Conservation (phyloP, 2,797 vertebrate genomes). For the Takifugu rubripes region DNA sequence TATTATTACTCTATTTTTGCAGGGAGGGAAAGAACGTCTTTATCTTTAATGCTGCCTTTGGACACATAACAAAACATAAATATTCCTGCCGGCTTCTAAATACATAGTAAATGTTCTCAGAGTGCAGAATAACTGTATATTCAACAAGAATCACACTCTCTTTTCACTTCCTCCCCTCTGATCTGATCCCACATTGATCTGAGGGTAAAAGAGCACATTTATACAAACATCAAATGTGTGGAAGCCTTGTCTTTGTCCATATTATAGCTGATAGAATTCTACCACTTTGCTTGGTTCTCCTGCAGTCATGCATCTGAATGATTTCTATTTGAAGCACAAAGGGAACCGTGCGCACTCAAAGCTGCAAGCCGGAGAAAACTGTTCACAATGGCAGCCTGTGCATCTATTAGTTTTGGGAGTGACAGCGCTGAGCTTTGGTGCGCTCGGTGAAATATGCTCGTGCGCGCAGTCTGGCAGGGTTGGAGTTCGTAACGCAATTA, state of each 20-base stretch:
- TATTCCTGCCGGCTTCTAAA: neutral
- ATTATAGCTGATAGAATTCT: conserved; percentile 11
- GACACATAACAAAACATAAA: too few species aligned
- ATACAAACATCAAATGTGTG: too few species aligned
- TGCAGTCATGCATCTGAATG: conserved; percentile 6
- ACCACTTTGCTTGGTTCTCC: neutral
- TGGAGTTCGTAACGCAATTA: conserved; percentile 47
- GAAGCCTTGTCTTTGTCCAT: neutral
- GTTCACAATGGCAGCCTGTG: conserved; percentile 20
- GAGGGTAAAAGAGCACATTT: too few species aligned
- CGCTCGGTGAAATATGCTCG: conserved; percentile 49
- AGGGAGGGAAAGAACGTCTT: conserved; percentile 4
- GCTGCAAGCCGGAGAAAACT: conserved; percentile 8
- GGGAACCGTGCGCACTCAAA: conserved; percentile 7
- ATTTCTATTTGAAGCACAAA: conserved; percentile 27
- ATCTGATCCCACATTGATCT: neutral
- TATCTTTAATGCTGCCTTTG: too few species aligned
- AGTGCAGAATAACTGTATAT: too few species aligned
- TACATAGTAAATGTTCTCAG: too few species aligned
- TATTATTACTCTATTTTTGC: conserved; percentile 11
- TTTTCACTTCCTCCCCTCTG: conserved; percentile 4
- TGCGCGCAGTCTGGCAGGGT: conserved; percentile 24
- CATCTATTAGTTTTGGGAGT: conserved; percentile 34
- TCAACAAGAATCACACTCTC: too few species aligned
- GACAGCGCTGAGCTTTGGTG: conserved; percentile 55